Conservation (phyloP, 2,888 invertebrate species). For the Sussaba pulchella region DNA sequence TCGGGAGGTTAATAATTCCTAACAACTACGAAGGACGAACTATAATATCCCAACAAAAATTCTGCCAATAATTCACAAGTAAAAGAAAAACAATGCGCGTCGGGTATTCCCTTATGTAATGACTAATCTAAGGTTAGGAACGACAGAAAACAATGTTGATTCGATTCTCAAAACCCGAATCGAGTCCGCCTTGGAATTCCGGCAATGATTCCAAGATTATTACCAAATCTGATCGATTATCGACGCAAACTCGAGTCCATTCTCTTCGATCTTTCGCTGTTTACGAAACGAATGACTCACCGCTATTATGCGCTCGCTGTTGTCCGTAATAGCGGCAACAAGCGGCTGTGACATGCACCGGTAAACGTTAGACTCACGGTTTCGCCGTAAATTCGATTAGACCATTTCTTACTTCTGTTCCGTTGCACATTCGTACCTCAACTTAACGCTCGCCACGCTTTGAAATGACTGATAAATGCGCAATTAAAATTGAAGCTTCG, state of each 20-base stretch:
- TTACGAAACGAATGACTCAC: constrained; percentile 72
- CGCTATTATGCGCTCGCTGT: constrained; percentile 58
- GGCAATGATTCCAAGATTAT: constrained; percentile 8
- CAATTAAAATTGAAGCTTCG: neutral
- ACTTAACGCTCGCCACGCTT: neutral
- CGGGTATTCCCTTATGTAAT: too few relatives aligned
- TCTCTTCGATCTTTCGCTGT: constrained; percentile 48
- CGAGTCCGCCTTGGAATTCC: neutral
- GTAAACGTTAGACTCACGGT: constrained; percentile 72
- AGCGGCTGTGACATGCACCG: constrained; percentile 71
- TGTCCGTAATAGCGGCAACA: constrained; percentile 64
- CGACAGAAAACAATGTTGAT: too few relatives aligned
- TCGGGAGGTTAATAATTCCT: too few relatives aligned
- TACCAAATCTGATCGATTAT: constrained; percentile 45
- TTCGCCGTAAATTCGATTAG: constrained; percentile 73
- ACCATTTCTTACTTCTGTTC: constrained; percentile 48
- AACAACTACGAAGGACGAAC: too few relatives aligned
- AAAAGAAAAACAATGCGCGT: too few relatives aligned
- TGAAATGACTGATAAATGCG: neutral
- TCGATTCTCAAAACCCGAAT: constrained; percentile 40
- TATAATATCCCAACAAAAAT: too few relatives aligned
- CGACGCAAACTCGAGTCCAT: constrained; percentile 43
- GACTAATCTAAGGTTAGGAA: too few relatives aligned
- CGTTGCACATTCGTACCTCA: neutral
- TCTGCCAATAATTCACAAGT: too few relatives aligned